phyloP scores from a whole-genome alignment of 1,140 invertebrate species.

The Leptinotarsa texana region DNA sequence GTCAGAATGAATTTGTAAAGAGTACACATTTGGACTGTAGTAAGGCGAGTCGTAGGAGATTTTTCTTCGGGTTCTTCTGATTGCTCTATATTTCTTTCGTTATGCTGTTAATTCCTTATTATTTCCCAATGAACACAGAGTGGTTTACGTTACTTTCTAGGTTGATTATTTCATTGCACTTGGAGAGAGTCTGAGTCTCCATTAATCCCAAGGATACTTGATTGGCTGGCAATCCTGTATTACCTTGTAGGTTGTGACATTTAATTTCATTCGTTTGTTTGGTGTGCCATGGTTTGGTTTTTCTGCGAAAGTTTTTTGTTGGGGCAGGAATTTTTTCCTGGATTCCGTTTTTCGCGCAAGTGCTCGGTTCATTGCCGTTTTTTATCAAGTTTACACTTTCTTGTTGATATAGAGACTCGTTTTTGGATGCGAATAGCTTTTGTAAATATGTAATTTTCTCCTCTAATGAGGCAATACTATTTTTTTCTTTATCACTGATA shows the following conservation, averaged over 20 bases:
- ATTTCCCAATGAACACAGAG: not conserved
- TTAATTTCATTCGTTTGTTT: not conserved
- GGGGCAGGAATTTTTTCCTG: not conserved
- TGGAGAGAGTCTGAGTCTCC: not conserved
- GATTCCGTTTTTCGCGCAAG: too few relatives aligned
- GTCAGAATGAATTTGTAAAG: too few relatives aligned
- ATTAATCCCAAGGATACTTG: not conserved
- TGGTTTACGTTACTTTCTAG: not conserved
- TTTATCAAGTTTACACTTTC: too few relatives aligned
- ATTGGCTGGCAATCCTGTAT: not conserved
- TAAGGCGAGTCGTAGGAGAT: not conserved
- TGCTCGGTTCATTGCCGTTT: too few relatives aligned
- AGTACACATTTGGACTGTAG: too few relatives aligned
- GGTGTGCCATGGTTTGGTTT: not conserved
- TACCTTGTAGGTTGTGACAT: not conserved
- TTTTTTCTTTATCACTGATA: too few relatives aligned
- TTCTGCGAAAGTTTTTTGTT: not conserved
- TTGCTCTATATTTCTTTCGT: not conserved
- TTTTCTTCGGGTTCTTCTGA: not conserved
- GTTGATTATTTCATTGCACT: constrained; percentile 1
- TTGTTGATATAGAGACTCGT: too few relatives aligned
- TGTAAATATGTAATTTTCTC: too few relatives aligned
- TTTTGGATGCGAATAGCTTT: too few relatives aligned
- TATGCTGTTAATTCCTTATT: not conserved
- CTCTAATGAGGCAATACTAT: too few relatives aligned